Base-by-base conservation (phyloP, 2,797 vertebrate species). In the Tokudaia tokunoshimensis region DNA sequence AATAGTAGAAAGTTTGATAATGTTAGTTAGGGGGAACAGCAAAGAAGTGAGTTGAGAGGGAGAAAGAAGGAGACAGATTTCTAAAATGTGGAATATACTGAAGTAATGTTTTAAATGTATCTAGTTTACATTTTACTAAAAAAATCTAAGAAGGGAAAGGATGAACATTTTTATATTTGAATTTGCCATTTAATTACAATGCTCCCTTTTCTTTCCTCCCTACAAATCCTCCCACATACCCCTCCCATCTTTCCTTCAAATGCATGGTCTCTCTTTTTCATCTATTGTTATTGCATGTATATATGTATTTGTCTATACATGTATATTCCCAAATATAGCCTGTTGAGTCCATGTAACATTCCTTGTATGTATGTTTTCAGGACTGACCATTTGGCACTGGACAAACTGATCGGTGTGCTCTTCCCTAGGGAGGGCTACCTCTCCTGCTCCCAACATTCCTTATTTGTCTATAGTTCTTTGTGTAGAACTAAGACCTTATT, bases 101-200 rank as follows among this genome's bases (percentile, higher is more conserved):
- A 81, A 82, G 87, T 63, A 92, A 78, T 80, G 41, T 89, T 90
- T 94, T 59, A 11, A 72, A 55, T 20, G 29, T 63, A n/a, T 70
- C 65, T 92, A 15, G 50, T 89, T 91, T 80, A 55, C 26, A 47
- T 57, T 92, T 93, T 93, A 76, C 41, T 91, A 79, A 88, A 97
- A 83, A 59, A 78, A 24, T 41, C 34, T 55, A 57, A 74, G 31
- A 50, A 70, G 47, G 34, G 52, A 74, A 88, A 74, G 67, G 34
- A 11, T 47, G 63, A 52, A n/a, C 22, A 24, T 86, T 52, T 52
- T 83, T 86, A 52, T n/a, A 72, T 86, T n/a, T n/a, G 63, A 86
- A 19, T 24, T 52, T 50, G 47, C 52, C 47, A 70, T 86, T 86
- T 70, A 70, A 52, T 86, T 50, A n/a, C 20, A 86, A 22, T 70